Base-by-base conservation (phyloP, 1,140 invertebrate genomes). In the Lineus longissimus region DNA sequence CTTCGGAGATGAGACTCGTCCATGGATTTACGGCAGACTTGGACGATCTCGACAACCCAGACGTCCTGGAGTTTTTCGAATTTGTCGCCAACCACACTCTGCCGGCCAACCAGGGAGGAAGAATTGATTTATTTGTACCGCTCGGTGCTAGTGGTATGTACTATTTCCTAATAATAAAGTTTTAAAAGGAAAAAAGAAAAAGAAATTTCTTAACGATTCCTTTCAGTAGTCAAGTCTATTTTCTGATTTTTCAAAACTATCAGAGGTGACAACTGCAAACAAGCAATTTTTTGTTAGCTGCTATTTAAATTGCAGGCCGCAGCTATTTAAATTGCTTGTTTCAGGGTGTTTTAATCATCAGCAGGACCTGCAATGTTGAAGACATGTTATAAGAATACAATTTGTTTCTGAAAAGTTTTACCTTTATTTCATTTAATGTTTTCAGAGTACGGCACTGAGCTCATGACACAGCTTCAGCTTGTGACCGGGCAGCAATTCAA, bases 81-180 rank as follows among this genome's bases (percentile, higher is more conserved):
- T 70, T 63, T 31, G 45, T 78, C 15, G 51, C 70, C 30, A 71
- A 66, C 55, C 69, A 73, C 27, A 71, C 75, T 43, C 58, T 76
- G 54, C 70, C 71, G 11, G 51, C 69, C n/a, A 63, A 71, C n/a
- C 65, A 73, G 51, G 75, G 73, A 15, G 78, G 76, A 63, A 74
- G 75, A 55, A 67, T 76, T 61, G 76, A 80, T 66, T 63, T 80
- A 15, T 80, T 80, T 67, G 65, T 69, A 0, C 76, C 78, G 11
- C 41, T 80, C 17, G 73, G 72, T 56, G 68, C 74, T 15, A 76
- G 71, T 64, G 78, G 78, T 80, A 55, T 36, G 58, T 61, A 43
- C 15, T 61, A 30, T 62, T n/a, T 2, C n/a, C 30, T 25, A 30
- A 31, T 9, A 43, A 43, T 43, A 43, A 11, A n/a, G n/a, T 43